These are phyloP conservation scores for Cremastinae sp. DNA, from an alignment of 2,888 invertebrate species.

Conservation along the genomic window DNA sequence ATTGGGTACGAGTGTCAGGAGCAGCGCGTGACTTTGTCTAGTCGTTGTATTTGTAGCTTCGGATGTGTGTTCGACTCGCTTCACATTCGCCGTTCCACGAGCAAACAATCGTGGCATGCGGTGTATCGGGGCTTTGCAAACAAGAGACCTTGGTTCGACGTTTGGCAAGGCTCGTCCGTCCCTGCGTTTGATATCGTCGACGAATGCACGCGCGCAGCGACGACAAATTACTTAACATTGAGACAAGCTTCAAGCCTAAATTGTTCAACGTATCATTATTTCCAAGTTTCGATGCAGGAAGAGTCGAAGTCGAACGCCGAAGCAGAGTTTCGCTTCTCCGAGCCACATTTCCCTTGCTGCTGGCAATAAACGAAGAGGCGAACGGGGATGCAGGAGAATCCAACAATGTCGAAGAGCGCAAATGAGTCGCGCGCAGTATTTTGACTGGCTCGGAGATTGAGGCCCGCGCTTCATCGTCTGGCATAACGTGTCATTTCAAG, in stretches of 20 bases:
- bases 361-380: slow-evolving; percentile 25
- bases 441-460: slow-evolving; percentile 6
- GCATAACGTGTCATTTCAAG: background rate
- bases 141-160: slow-evolving; percentile 49
- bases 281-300: slow-evolving; percentile 33
- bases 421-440: slow-evolving; percentile 34
- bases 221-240: slow-evolving; percentile 52
- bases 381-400: slow-evolving; percentile 22
- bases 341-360: slow-evolving; percentile 38
- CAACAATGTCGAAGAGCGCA: slow-evolving; percentile 20
- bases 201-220: slow-evolving; percentile 29
- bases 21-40: slow-evolving; percentile 63
- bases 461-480: background rate
- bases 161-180: slow-evolving; percentile 16
- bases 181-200: slow-evolving; percentile 1
- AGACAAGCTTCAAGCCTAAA: slow-evolving; percentile 20
- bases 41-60: slow-evolving; percentile 44
- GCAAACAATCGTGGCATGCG: background rate
- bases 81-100: slow-evolving; percentile 14
- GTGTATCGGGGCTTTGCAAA: slow-evolving; percentile 15
- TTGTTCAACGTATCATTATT: slow-evolving; percentile 49
- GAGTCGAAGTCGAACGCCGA: slow-evolving; percentile 19
- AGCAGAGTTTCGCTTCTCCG: background rate
- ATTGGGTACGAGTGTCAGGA: slow-evolving; percentile 68
- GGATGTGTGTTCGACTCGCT: slow-evolving; percentile 54